Evolutionary conservation across 2,888 invertebrate species (phyloP), one percentile per base, ranked within the genome.

Genomic region (Acronicta psi): DNA sequence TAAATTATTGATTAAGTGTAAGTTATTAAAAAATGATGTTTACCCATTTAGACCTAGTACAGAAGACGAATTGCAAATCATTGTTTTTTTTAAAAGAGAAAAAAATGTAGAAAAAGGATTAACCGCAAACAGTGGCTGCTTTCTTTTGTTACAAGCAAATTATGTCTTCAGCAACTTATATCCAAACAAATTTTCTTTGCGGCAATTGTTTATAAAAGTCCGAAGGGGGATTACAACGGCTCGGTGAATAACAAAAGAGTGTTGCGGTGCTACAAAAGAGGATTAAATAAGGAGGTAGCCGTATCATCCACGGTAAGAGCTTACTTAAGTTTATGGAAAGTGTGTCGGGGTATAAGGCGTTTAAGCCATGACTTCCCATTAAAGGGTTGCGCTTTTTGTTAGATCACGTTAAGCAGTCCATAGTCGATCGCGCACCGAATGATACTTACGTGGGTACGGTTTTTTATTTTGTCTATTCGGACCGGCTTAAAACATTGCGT

Each of bases 331-430:
- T 91, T 91, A 92, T 91, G 87, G 92, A 90, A 90, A 91, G 88
- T 89, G 89, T 89, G 87, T 86, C 87, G 85, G 85, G 85, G 82
- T 81, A 84, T 91, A 89, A 91, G 88, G 85, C 85, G 87, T 86
- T 91, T 91, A 88, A 87, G 84, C 87, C 88, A 88, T 90, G 91
- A 92, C 90, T 91, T 87, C 86, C 86, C 64, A 85, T 89, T 88
- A 92, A 93, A 92, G 92, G 92, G 91, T 93, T 93, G 92, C 88
- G 84, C 88, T 93, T 93, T 92, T 92, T 93, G 88, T 93, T 82
- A 87, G 85, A 91, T 89, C 89, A 90, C 86, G 84, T 79, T 87
- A 88, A 83, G 83, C 84, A 85, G 80, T 76, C 82, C 79, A 84
- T 84, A 87, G 85, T 83, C 85, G 86, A 89, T 90, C 84, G 87